Conservation (phyloP, 2,888 invertebrate species). For the Drosophila anomelani region DNA sequence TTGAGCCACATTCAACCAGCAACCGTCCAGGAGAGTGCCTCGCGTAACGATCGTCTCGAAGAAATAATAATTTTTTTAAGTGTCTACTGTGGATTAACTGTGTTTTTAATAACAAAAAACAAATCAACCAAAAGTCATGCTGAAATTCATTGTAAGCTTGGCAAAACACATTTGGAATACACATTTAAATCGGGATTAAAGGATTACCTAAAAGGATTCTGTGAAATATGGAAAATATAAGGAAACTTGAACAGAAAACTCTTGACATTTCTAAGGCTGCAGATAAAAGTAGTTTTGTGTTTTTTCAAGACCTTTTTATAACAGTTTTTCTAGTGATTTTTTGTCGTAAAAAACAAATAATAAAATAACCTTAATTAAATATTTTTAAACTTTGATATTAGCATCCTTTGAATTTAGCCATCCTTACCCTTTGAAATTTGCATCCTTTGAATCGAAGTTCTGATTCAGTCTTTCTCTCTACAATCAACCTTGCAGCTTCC, state of each 20-base stretch:
- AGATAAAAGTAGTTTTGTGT: background rate
- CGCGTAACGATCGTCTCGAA: conserved; percentile 37
- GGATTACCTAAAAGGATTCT: background rate
- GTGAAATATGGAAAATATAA: conserved; percentile 1
- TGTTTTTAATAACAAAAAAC: conserved; percentile 18
- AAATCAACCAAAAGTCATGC: conserved; percentile 59
- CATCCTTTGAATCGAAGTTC: no score
- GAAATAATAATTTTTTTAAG: conserved; percentile 12
- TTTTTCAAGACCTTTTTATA: no score
- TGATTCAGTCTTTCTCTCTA: background rate
- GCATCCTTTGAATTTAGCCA: no score
- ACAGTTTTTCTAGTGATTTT: no score
- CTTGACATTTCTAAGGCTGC: background rate
- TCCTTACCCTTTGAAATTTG: background rate
- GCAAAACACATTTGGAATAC: background rate
- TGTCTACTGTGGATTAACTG: conserved; percentile 28
- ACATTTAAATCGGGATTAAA: background rate
- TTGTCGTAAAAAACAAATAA: no score
- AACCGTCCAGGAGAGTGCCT: conserved; percentile 75
- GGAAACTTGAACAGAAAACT: background rate
- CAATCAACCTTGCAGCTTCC: conserved; percentile 67
- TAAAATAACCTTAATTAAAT: no score
- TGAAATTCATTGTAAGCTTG: conserved; percentile 82
- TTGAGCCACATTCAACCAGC: conserved; percentile 81
- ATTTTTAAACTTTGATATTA: no score